Evolutionary conservation across 2,797 vertebrate species (phyloP), one percentile per base, ranked within the genome.

Genomic region (Neosalanx taihuensis): DNA sequence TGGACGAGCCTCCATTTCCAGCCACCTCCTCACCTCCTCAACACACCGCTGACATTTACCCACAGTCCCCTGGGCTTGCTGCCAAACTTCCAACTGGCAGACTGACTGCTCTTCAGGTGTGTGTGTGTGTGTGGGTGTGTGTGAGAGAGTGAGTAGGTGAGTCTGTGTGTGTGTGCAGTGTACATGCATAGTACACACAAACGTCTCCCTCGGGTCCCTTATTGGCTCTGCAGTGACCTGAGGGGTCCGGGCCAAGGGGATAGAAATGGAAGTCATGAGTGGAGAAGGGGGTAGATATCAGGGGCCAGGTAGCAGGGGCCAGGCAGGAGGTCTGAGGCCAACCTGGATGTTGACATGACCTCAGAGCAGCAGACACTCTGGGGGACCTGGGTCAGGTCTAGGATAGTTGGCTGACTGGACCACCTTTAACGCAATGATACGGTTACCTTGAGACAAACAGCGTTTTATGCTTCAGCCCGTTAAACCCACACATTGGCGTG

Each of bases 281-380:
- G 18, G 3, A n/a, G 51, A 46, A 46, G 41, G 41, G 41, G 41
- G 41, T 46, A 46, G 41, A 46, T 67, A 46, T 9, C 37, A 41
- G 37, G 10, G 81, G 86, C 87, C 74, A 85, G 82, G 79, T 81
- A 82, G 81, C 85, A 76, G 84, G 86, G 85, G 84, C 86, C 84
- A 82, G 71, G 85, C 41, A 84, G 87, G 88, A 86, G 84, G 73
- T 67, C 76, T 82, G 83, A 86, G 85, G 83, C 83, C 83, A 86
- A 83, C 69, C 76, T 79, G 77, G 59, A 59, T 83, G 82, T 79
- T 87, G 88, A 90, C 83, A 86, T 83, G 83, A 84, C 87, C 83
- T 89, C 85, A 88, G 75, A 72, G 71, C 75, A 23, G 37, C 37
- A 41, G 13, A 71, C 73, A 71, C 79, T 73, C 79, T 33, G 64